Base-by-base conservation (phyloP, 2,113 vertebrate species). In the Athene cunicularia region DNA sequence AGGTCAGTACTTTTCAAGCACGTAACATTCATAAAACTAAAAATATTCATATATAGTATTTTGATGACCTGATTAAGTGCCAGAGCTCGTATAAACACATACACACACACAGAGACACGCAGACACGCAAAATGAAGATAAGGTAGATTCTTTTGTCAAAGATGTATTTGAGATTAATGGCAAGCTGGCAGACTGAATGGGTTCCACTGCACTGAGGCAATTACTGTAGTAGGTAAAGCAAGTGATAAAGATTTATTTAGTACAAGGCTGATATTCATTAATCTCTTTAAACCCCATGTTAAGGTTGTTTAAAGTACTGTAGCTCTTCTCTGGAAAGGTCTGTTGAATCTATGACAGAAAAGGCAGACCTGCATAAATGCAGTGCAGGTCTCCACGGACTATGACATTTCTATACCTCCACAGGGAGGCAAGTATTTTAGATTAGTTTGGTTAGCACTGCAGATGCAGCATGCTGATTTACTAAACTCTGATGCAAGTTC, bases 391-490 rank as follows among this genome's bases (percentile, higher is more conserved):
- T 98, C 97, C 87, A 88, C 1, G 77, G 97, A 96, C 96, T 96
- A 88, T 98, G 97, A 98, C 97, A 97, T 98, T 98, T 98, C 97
- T 97, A 93, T 93, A 86, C 88, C 97, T 97, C 97, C 96, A 77
- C 93, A 97, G 97, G 97, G 97, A 98, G 79, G 95, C 96, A 84
- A 95, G 96, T 95, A 92, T 97, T 97, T 98, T 95, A 98, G 97
- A 98, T 98, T 98, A 97, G 97, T 98, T 98, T 98, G 95, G 97
- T 98, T 98, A 97, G 95, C 95, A 96, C 95, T 97, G 97, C 97
- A 97, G 98, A 97, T 97, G 95, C 93, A 94, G 95, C 98, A 94
- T 96, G 97, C 97, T 97, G 98, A 96, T 97, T 97, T 96, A 97
- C 97, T 96, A 96, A 97, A 97, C 91, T 95, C 90, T 93, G 96